These are phyloP conservation scores for Chironomus striatipennis DNA, from an alignment of 1,140 invertebrate genomes.

Conservation along the genomic window DNA sequence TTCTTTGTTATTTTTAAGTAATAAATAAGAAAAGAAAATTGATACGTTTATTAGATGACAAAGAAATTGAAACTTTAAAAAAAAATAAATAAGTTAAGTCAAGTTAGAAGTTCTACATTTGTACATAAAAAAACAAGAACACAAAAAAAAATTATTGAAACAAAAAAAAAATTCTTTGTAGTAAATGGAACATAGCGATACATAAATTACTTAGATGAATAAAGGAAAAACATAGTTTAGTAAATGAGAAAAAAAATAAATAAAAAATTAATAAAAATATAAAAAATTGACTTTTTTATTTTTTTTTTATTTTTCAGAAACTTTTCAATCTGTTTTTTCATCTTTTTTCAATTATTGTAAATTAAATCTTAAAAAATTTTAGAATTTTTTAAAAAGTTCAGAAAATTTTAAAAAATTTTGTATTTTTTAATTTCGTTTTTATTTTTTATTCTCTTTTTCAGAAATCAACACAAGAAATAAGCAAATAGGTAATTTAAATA, in stretches of 20 bases:
- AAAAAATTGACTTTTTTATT: background rate
- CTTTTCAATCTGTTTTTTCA: background rate
- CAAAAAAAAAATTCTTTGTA: constrained; percentile 1
- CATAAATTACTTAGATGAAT: background rate
- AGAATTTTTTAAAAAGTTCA: too few relatives aligned
- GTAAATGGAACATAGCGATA: constrained; percentile 1
- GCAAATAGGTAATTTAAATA: too few relatives aligned
- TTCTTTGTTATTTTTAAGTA: too few relatives aligned
- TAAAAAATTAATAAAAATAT: background rate
- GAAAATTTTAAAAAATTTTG: too few relatives aligned
- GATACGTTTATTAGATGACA: too few relatives aligned
- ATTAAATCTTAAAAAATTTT: background rate
- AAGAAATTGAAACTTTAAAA: too few relatives aligned
- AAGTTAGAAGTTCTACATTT: background rate
- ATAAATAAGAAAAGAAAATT: too few relatives aligned
- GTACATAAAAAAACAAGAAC: background rate
- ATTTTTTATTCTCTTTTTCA: too few relatives aligned
- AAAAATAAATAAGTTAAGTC: too few relatives aligned
- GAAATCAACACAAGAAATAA: too few relatives aligned
- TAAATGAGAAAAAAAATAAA: background rate
- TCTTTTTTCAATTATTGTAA: background rate
- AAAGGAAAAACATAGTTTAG: background rate
- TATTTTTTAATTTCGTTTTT: too few relatives aligned
- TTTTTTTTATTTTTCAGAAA: background rate
- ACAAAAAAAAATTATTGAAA: background rate